Base-by-base conservation (phyloP, 1,140 invertebrate genomes). In the Helicoverpa armigera region DNA sequence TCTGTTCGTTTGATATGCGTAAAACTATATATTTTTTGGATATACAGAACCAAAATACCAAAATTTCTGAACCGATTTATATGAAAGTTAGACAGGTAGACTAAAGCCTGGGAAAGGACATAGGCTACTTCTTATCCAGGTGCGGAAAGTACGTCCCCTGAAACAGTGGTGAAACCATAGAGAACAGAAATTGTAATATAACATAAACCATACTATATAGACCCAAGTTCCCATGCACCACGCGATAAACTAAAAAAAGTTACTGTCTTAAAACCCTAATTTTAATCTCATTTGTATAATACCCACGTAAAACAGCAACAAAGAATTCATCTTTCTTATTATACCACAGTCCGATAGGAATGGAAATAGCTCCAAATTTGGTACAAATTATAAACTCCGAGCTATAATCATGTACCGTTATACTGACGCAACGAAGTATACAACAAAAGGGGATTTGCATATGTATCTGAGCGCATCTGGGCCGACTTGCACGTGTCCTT, bases 401-500 rank as follows among this genome's bases (percentile, higher is more conserved):
- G 11, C 83, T 83, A 80, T 83, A 87, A 85, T 83, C 61, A 56
- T 78, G 82, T 86, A 79, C 91, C 87, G 89, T 89, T 89, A 89
- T 80, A 14, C 13, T 91, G 88, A 92, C 89, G 89, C 84, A 91
- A 89, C 83, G 82, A 85, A 87, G 89, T 60, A 11, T 60, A 91
- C 88, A 90, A 91, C 90, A 92, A 92, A 92, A 86, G 14, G 2
- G 72, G 86, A 92, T 92, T 92, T 92, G 89, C 91, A 92, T 92
- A 91, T 83, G 87, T 89, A 85, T 90, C 85, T 79, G 83, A 88
- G 87, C 87, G 85, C 85, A 92, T 90, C 85, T 91, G 83, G 89
- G 88, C 75, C 86, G 85, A 29, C 74, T 56, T 83, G 89, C 90
- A 90, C 90, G 89, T 92, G 89, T 89, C 81, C 83, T 89, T 89